Evolutionary conservation across 2,888 invertebrate genomes (phyloP).

Genomic region (Xestoiulus laeticollis): DNA sequence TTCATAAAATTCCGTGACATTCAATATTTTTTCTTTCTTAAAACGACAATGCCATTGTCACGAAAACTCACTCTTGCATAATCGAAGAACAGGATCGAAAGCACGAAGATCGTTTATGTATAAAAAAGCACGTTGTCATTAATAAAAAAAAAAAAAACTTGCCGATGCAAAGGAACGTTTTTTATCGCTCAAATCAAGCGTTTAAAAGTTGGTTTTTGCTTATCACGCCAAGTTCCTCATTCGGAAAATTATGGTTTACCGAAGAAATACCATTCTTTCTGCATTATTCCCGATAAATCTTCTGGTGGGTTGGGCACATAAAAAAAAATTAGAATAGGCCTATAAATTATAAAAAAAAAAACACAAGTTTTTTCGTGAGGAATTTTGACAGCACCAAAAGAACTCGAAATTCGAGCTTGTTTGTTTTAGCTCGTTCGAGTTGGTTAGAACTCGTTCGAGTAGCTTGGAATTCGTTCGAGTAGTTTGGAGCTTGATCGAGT

Average conservation of each 20-base stretch:
- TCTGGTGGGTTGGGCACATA: neutral
- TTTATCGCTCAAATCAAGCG: neutral
- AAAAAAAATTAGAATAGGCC: neutral
- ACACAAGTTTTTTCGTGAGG: too few species aligned
- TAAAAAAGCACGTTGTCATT: neutral
- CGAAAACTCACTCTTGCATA: neutral
- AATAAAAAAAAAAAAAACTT: neutral
- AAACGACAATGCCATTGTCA: neutral
- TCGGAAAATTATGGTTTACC: neutral
- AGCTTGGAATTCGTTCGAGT: too few species aligned
- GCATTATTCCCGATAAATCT: neutral
- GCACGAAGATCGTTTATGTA: too few species aligned
- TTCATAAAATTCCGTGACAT: neutral
- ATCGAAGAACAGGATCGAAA: too few species aligned
- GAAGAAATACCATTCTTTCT: neutral
- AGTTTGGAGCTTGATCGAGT: too few species aligned
- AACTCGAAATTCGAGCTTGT: too few species aligned
- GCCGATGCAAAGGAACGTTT: neutral
- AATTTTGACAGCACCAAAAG: too few species aligned
- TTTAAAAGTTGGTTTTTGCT: neutral
- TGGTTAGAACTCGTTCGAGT: too few species aligned
- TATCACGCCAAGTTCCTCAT: neutral
- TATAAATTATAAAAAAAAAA: neutral
- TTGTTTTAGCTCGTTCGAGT: too few species aligned
- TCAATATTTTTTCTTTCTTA: neutral